These are phyloP conservation scores for Phoenicopterus ruber DNA, from an alignment of 2,113 vertebrate species.

Conservation along the genomic window DNA sequence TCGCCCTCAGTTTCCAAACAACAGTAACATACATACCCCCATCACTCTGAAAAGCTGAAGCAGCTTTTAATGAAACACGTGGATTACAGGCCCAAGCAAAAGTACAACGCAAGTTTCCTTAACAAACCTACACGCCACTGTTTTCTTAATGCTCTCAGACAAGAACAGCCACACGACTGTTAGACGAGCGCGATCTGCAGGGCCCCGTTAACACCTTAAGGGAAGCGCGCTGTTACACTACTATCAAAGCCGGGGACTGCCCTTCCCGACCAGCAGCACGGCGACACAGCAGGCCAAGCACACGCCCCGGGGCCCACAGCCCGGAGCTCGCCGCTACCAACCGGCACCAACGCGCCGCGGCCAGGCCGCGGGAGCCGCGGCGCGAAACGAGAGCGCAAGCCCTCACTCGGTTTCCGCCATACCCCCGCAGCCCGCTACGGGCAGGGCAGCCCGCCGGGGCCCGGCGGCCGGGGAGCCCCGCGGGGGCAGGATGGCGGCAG, in stretches of 20 bases:
- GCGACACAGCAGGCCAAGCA: rapidly evolving
- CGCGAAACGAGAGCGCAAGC: rapidly evolving
- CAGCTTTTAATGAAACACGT: rapidly evolving
- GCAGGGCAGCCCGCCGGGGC: rapidly evolving
- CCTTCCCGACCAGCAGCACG: rapidly evolving
- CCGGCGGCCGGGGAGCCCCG: rapidly evolving
- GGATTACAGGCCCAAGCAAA: rapidly evolving
- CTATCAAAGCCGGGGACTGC: rapidly evolving
- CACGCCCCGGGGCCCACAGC: rapidly evolving
- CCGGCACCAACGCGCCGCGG: not conserved
- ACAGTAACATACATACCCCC: rapidly evolving
- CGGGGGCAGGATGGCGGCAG: not conserved
- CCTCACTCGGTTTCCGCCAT: not conserved
- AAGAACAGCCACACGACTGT: rapidly evolving
- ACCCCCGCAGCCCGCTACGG: rapidly evolving
- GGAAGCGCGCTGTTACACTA: rapidly evolving
- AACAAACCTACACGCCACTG: rapidly evolving
- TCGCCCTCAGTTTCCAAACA: rapidly evolving
- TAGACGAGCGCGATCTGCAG: rapidly evolving
- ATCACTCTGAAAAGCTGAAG: rapidly evolving
- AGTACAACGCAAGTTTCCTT: rapidly evolving
- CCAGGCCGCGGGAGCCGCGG: rapidly evolving
- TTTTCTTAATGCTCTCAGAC: rapidly evolving
- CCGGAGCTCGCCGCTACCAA: no score
- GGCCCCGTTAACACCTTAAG: rapidly evolving